Evolutionary conservation across 2,113 vertebrate genomes (phyloP).

Genomic region (Spilogale gracilis): DNA sequence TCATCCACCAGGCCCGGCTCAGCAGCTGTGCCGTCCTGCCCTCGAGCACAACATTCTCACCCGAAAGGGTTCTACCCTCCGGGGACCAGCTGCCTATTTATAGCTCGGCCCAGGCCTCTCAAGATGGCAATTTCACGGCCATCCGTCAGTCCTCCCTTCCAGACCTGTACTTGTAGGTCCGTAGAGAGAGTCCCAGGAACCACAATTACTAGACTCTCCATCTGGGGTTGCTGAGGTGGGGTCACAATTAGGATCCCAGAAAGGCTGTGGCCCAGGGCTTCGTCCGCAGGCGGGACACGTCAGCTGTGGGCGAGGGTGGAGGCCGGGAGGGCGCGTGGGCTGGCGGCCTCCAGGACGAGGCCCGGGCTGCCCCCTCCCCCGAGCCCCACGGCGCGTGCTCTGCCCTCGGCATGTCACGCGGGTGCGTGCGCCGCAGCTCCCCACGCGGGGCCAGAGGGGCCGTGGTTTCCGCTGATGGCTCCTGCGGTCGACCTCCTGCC

Average conservation of each 20-base stretch:
- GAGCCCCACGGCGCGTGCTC: not conserved
- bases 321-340: rapidly evolving
- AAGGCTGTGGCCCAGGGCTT: not conserved
- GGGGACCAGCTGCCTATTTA: constrained; percentile 76
- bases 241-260: not conserved
- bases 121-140: constrained; percentile 65
- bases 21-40: not conserved
- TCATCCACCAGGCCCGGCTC: not conserved
- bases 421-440: rapidly evolving
- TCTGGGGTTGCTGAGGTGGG: not conserved
- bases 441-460: not conserved
- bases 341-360: rapidly evolving
- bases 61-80: not conserved
- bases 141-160: constrained; percentile 68
- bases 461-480: too few species aligned
- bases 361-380: too few species aligned
- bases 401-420: rapidly evolving
- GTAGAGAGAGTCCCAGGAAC: constrained; percentile 66
- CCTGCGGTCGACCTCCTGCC: rapidly evolving
- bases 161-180: constrained; percentile 70
- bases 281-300: not conserved
- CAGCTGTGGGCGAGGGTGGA: not conserved
- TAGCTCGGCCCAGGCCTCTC: constrained; percentile 46
- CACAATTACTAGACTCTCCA: constrained; percentile 71
- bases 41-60: not conserved